Conservation (phyloP, 2,113 vertebrate genomes). For the Dicerorhinus sumatrensis region DNA sequence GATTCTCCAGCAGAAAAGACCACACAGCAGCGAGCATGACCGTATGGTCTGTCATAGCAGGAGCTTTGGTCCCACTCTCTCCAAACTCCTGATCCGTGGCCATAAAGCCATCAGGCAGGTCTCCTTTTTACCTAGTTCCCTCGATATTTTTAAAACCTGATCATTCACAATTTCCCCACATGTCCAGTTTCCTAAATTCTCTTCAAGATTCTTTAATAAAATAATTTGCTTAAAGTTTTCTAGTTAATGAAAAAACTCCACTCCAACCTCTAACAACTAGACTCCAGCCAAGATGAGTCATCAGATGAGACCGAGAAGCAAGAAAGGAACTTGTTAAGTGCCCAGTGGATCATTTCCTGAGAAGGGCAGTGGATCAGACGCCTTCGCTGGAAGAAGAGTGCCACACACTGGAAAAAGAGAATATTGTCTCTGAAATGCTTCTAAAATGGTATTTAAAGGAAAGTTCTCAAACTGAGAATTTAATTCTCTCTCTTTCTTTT, state of each 20-base stretch:
- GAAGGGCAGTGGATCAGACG: accelerated
- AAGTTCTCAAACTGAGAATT: neutral
- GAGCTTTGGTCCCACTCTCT: neutral
- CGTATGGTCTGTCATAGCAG: neutral
- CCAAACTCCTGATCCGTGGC: too few relatives aligned
- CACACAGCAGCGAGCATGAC: neutral
- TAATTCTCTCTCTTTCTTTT: neutral
- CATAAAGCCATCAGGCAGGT: neutral
- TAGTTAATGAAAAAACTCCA: constrained; percentile 65
- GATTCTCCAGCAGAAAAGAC: neutral
- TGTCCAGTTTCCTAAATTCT: neutral
- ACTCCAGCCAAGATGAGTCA: constrained; percentile 39
- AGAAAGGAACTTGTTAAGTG: constrained; percentile 38
- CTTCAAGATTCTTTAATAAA: constrained; percentile 11
- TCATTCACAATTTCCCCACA: neutral
- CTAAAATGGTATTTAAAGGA: neutral
- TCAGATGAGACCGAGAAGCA: constrained; percentile 57
- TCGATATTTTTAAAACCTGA: neutral
- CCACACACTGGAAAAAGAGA: constrained; percentile 76
- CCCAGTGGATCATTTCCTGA: neutral
- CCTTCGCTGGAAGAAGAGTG: constrained; percentile 67
- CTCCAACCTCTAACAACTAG: constrained; percentile 53
- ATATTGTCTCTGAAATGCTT: neutral
- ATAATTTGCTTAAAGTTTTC: constrained; percentile 50
- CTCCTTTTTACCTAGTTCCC: neutral